phyloP scores from a whole-genome alignment of 2,113 vertebrate genomes.

The Cyanoliseus patagonus region DNA sequence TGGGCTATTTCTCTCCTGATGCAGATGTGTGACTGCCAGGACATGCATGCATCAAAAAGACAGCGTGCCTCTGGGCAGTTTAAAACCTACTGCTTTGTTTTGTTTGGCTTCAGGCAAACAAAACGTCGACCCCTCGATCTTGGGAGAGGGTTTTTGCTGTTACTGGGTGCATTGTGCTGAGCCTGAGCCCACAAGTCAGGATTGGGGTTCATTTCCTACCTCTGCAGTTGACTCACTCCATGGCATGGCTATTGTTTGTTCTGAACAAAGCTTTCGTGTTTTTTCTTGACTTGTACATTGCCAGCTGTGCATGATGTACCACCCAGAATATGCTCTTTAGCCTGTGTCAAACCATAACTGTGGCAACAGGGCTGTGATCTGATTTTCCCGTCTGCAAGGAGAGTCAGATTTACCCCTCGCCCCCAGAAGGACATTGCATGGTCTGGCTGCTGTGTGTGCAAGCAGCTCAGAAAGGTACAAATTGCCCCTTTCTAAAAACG shows the following conservation, averaged over 20 bases:
- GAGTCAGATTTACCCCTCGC: not conserved
- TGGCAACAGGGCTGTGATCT: not conserved
- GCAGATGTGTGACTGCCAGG: slow-evolving; percentile 49
- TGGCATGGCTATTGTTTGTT: slow-evolving; percentile 18
- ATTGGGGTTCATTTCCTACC: not conserved
- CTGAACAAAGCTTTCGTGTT: slow-evolving; percentile 15
- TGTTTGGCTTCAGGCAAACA: slow-evolving; percentile 32
- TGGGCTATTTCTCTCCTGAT: slow-evolving; percentile 22
- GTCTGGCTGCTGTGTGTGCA: not conserved
- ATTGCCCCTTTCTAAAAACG: not conserved
- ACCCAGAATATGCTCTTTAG: slow-evolving; percentile 1
- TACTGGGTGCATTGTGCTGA: not conserved
- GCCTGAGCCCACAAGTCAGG: not conserved
- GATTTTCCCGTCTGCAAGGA: not conserved
- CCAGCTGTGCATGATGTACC: not conserved
- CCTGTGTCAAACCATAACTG: not conserved
- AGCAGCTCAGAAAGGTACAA: not conserved
- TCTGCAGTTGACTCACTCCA: not conserved
- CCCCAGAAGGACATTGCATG: not conserved
- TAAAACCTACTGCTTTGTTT: slow-evolving; percentile 50
- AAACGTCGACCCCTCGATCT: not conserved
- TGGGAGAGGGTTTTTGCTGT: slow-evolving; percentile 39
- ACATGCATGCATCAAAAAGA: slow-evolving; percentile 45
- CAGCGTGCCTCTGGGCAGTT: not conserved
- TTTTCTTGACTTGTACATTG: not conserved